Conservation (phyloP, 2,113 vertebrate genomes). For the Sturnus vulgaris region DNA sequence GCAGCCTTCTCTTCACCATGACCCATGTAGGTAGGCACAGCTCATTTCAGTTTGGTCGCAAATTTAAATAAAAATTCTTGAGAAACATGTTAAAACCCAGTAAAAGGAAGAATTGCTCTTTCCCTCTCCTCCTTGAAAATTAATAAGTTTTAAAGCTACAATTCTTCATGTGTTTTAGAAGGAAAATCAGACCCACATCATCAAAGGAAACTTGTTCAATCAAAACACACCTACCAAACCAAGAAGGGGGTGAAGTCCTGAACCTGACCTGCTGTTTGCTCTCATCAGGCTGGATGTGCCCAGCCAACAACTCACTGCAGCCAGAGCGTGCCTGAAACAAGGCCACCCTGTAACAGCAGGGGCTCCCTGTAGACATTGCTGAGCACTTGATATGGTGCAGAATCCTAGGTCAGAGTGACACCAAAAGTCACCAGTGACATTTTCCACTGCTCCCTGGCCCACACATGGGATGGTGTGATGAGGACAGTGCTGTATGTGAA, state of each 20-base stretch:
- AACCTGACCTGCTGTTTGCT: not conserved
- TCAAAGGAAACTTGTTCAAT: not conserved
- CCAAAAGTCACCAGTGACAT: not conserved
- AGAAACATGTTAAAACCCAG: not conserved
- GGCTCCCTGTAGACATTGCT: not conserved
- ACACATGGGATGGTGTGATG: fast-evolving
- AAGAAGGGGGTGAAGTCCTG: not conserved
- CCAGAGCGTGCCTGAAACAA: fast-evolving
- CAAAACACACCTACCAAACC: not conserved
- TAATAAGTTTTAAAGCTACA: not conserved
- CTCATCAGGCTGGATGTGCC: not conserved
- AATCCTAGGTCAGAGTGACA: not conserved
- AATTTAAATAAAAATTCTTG: not conserved
- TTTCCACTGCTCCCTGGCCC: not conserved
- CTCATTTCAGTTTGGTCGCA: not conserved
- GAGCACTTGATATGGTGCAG: too few relatives aligned
- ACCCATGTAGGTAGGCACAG: not conserved
- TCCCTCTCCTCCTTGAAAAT: not conserved
- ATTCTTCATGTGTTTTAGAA: not conserved
- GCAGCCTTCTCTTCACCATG: not conserved
- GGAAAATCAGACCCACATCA: not conserved
- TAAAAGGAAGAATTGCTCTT: not conserved
- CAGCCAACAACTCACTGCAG: not conserved
- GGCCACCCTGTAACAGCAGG: not conserved
- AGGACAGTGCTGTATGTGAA: not conserved